Base-by-base conservation (phyloP, 2,888 invertebrate genomes). In the Hirtodrosophila trivittata region DNA sequence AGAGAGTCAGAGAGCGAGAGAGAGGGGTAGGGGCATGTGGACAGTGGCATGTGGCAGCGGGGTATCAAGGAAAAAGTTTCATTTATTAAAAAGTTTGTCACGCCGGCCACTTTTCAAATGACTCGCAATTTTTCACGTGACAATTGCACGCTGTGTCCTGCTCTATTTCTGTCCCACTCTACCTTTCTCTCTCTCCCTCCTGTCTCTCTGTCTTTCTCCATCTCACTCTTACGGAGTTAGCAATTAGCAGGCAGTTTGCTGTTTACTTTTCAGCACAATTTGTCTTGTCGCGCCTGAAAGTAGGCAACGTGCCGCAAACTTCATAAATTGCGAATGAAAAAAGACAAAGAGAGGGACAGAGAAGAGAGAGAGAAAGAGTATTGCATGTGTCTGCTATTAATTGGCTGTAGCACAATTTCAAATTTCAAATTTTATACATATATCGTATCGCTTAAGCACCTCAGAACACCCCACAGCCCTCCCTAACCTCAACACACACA, bases 21-120 rank as follows among this genome's bases (percentile, higher is more conserved):
- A 7, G 30, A n/a, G 8, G 12, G 9, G 1, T 7, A 5, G 3
- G 10, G 1, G 16, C 28, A 3, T 43, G 3, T 35, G 4, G 38
- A 10, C 1, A 18, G 16, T 3, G 39, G 21, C 12, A 39, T 28
- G 13, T 5, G 18, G 39, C 39, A 39, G 39, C 39, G 12, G 13
- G 28, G 49, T 50, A 56, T 63, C 49, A 67, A 55, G 50, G 50
- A 43, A 60, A 75, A 81, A 81, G 84, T 81, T 81, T 83, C 80
- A 83, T 81, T 81, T 81, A 81, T 81, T 81, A 81, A 81, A 81
- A 81, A 81, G 64, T 81, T 81, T 80, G 84, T 77, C 75, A 81
- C 80, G 84, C 77, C 77, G 46, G 62, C 60, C 60, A 82, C 69
- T 75, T 80, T 80, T 81, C 68, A 83, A 81, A 81, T 83, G 80